Conservation (phyloP, 2,113 vertebrate genomes). For the Sula dactylatra region DNA sequence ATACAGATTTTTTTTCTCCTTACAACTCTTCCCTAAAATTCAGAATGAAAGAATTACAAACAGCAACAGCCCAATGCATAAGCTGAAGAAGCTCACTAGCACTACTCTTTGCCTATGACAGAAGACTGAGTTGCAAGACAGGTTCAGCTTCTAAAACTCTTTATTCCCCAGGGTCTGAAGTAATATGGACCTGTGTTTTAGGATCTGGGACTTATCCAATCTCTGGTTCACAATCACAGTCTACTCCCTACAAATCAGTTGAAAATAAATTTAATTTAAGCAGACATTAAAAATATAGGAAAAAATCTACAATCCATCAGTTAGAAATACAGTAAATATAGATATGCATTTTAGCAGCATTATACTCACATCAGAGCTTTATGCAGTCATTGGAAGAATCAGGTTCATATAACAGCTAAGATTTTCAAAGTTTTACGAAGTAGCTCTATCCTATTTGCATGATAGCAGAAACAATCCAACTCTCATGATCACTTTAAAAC, state of each 20-base stretch:
- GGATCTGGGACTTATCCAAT: not conserved
- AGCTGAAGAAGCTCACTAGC: not conserved
- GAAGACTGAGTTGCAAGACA: not conserved
- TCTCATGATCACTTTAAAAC: not conserved
- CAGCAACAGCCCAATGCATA: not conserved
- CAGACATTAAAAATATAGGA: not conserved
- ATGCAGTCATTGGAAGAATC: not conserved
- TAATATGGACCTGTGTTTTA: not conserved
- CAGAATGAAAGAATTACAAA: not conserved
- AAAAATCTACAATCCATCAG: not conserved
- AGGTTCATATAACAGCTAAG: not conserved
- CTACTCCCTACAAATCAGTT: not conserved
- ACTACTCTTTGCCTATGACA: not conserved
- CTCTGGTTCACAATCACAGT: not conserved
- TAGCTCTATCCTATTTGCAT: not conserved
- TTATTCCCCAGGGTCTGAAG: not conserved
- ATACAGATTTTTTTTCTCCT: not conserved
- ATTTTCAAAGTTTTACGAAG: not conserved
- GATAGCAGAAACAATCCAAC: not conserved
- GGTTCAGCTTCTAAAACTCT: not conserved
- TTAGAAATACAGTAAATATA: not conserved
- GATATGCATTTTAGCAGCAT: not conserved
- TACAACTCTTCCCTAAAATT: not conserved
- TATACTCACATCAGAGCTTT: slow-evolving; percentile 27
- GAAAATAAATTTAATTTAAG: not conserved